A percentile compares a stretch with the other conserved stretches of the same genome.
Evolutionary conservation across 2,113 vertebrate species (phyloP).

Genomic region (Cyanoderma ruficeps): DNA sequence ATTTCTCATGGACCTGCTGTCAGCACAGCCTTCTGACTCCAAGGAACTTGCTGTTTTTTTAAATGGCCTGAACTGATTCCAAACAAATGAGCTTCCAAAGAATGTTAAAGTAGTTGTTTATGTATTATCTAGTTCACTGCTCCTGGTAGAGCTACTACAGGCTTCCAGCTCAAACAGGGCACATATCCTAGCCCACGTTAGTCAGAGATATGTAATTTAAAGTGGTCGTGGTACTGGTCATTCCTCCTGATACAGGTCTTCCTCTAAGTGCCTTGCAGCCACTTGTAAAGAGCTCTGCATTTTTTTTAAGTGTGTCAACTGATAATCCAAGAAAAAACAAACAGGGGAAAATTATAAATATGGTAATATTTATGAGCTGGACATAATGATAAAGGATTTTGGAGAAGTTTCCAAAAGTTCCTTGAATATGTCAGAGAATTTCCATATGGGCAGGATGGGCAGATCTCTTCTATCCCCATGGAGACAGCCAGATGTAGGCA

Average conservation of each 20-base stretch:
- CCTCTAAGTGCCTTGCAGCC: neutral
- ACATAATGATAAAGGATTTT: neutral
- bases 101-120: neutral
- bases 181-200: neutral
- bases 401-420: accelerated
- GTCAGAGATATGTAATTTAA: neutral
- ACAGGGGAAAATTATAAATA: accelerated
- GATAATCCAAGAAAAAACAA: neutral
- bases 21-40: neutral
- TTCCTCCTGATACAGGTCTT: neutral
- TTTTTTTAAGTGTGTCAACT: neutral
- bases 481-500: neutral
- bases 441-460: neutral
- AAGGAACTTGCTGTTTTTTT: neutral
- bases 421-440: neutral
- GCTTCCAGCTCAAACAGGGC: neutral
- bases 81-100: neutral
- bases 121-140: neutral
- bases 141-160: neutral
- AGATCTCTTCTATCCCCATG: neutral
- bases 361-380: neutral
- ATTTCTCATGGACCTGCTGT: neutral
- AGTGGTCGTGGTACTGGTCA: neutral
- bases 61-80: neutral
- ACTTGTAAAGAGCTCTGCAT: neutral